Evolutionary conservation across 2,888 invertebrate genomes (phyloP).

Genomic region (Heliothis peltigera): DNA sequence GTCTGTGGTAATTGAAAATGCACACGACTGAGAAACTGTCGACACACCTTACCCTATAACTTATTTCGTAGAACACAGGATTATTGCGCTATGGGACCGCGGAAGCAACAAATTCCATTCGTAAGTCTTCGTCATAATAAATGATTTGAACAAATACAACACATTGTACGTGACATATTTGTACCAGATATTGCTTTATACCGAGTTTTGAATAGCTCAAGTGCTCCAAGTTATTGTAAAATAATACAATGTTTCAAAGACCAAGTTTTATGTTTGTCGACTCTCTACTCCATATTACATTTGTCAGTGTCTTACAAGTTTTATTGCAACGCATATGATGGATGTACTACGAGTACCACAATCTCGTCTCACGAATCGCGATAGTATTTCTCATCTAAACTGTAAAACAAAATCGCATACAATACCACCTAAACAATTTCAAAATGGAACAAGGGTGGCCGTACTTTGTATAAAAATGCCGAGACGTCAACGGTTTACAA

Average conservation of each 20-base stretch:
- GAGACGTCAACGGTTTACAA: slow-evolving; percentile 87
- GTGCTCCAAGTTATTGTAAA: slow-evolving; percentile 71
- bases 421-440: slow-evolving; percentile 84
- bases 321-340: slow-evolving; percentile 85
- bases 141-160: slow-evolving; percentile 52
- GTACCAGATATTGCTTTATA: slow-evolving; percentile 59
- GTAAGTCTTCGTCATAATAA: slow-evolving; percentile 43
- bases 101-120: slow-evolving; percentile 24
- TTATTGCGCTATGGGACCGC: slow-evolving; percentile 9
- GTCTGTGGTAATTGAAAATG: not conserved
- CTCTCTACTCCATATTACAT: slow-evolving; percentile 81
- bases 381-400: slow-evolving; percentile 71
- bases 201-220: slow-evolving; percentile 64
- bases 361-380: slow-evolving; percentile 73
- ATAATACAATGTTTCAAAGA: slow-evolving; percentile 76
- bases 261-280: slow-evolving; percentile 76
- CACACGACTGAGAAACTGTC: not conserved
- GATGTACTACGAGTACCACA: slow-evolving; percentile 77
- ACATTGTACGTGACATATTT: slow-evolving; percentile 56
- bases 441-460: slow-evolving; percentile 80
- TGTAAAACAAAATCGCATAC: slow-evolving; percentile 80
- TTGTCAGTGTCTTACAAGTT: slow-evolving; percentile 87
- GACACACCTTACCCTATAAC: slow-evolving; percentile 1
- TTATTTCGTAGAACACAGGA: slow-evolving; percentile 3
- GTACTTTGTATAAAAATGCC: slow-evolving; percentile 86